phyloP scores from a whole-genome alignment of 2,797 vertebrate genomes.

The Neosalanx taihuensis region DNA sequence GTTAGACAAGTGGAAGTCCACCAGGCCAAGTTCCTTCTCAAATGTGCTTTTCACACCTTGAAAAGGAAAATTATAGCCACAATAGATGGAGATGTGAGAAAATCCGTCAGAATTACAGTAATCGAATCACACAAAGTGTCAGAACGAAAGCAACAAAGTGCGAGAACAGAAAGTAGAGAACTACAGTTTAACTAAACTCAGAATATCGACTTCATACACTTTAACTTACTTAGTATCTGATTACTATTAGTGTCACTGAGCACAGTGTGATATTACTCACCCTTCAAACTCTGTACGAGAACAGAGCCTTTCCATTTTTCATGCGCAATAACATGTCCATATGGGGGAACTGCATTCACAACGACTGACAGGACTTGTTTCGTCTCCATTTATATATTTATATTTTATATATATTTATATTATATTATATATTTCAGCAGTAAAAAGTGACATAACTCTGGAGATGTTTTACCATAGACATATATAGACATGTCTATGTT shows the following conservation, averaged over 20 bases:
- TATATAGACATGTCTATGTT: background rate
- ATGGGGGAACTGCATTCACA: slow-evolving; percentile 55
- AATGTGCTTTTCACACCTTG: slow-evolving; percentile 77
- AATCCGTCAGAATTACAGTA: background rate
- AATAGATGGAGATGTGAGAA: no score
- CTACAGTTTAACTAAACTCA: no score
- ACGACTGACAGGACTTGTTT: slow-evolving; percentile 30
- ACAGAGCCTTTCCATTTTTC: slow-evolving; percentile 68
- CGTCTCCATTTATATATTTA: slow-evolving; percentile 46
- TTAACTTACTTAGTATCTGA: background rate
- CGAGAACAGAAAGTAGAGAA: no score
- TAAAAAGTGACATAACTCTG: background rate
- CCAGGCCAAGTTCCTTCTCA: slow-evolving; percentile 77
- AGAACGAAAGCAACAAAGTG: background rate
- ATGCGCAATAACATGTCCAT: slow-evolving; percentile 60
- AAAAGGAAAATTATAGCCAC: background rate
- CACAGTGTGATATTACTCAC: slow-evolving; percentile 35
- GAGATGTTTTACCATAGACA: background rate
- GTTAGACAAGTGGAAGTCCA: slow-evolving; percentile 87
- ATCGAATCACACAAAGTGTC: background rate
- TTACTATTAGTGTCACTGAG: background rate
- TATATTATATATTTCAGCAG: no score
- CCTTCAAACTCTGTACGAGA: slow-evolving; percentile 60
- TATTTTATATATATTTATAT: background rate
- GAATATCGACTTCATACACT: no score